Percentiles rank a stretch among this genome's conserved stretches.
Conservation (phyloP, 1,140 invertebrate genomes). For the Microplitis mediator region DNA sequence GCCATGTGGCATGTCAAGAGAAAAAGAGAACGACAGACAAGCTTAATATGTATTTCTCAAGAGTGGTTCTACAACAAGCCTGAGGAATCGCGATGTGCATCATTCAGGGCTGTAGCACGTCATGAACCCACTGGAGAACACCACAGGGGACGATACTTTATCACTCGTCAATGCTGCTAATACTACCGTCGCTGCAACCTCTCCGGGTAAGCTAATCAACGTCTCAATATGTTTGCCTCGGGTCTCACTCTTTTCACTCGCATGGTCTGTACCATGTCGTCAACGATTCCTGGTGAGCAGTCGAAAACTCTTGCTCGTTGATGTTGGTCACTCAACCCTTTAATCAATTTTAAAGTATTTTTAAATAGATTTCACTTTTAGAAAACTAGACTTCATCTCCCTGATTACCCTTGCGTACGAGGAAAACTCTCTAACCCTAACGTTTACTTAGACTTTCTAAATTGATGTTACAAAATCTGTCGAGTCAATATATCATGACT, state of each 20-base stretch:
- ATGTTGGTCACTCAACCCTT: too few relatives aligned
- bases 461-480: too few relatives aligned
- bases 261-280: too few relatives aligned
- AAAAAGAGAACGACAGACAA: not conserved
- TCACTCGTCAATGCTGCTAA: slow-evolving; percentile 44
- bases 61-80: not conserved
- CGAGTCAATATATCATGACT: too few relatives aligned
- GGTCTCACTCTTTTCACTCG: not conserved
- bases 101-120: slow-evolving; percentile 40
- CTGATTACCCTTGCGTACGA: too few relatives aligned
- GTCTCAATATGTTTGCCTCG: slow-evolving; percentile 47
- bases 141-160: slow-evolving; percentile 52
- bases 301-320: too few relatives aligned
- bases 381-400: too few relatives aligned
- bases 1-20: not conserved
- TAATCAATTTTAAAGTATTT: too few relatives aligned
- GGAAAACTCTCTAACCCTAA: too few relatives aligned
- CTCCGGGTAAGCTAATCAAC: slow-evolving; percentile 46
- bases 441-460: too few relatives aligned
- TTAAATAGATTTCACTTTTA: too few relatives aligned
- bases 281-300: too few relatives aligned
- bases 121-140: slow-evolving; percentile 38
- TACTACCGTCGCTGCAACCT: not conserved
- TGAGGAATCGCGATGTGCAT: slow-evolving; percentile 29
- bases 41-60: slow-evolving; percentile 8